Conservation (phyloP, 2,888 invertebrate genomes). For the Eilema sororculum region DNA sequence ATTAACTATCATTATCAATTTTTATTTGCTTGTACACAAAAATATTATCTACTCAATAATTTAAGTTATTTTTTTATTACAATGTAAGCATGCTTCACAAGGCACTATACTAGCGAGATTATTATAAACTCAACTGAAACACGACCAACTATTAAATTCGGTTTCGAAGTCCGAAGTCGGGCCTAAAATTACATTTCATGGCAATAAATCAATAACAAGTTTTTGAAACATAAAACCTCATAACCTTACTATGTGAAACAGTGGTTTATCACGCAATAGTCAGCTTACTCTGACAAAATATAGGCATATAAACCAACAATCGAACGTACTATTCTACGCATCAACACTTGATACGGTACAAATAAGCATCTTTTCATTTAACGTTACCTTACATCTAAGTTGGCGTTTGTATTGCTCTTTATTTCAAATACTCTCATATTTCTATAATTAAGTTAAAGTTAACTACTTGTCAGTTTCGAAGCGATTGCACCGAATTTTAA, state of each 20-base stretch:
- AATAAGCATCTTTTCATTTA: slow-evolving; percentile 65
- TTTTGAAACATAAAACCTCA: slow-evolving; percentile 61
- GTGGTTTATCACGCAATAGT: slow-evolving; percentile 63
- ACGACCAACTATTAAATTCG: slow-evolving; percentile 83
- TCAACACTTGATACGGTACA: slow-evolving; percentile 58
- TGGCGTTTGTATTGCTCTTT: slow-evolving; percentile 83
- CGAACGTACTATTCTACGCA: slow-evolving; percentile 53
- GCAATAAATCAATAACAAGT: slow-evolving; percentile 74
- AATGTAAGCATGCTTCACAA: slow-evolving; percentile 85
- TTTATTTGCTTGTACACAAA: slow-evolving; percentile 74
- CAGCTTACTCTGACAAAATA: slow-evolving; percentile 58
- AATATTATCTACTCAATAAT: slow-evolving; percentile 73
- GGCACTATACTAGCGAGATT: slow-evolving; percentile 86
- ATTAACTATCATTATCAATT: slow-evolving; percentile 53
- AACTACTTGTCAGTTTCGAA: slow-evolving; percentile 41
- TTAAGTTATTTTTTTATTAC: slow-evolving; percentile 68
- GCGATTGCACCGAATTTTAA: slow-evolving; percentile 52
- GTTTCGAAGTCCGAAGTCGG: slow-evolving; percentile 80
- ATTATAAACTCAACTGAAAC: slow-evolving; percentile 69
- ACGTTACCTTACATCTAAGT: slow-evolving; percentile 75
- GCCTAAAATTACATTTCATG: slow-evolving; percentile 80
- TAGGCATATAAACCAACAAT: slow-evolving; percentile 52
- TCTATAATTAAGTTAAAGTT: slow-evolving; percentile 48
- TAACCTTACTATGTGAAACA: slow-evolving; percentile 57
- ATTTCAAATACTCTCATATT: slow-evolving; percentile 55